These are phyloP conservation scores for Creontiades dilutus DNA, from an alignment of 2,888 invertebrate genomes.

Conservation along the genomic window DNA sequence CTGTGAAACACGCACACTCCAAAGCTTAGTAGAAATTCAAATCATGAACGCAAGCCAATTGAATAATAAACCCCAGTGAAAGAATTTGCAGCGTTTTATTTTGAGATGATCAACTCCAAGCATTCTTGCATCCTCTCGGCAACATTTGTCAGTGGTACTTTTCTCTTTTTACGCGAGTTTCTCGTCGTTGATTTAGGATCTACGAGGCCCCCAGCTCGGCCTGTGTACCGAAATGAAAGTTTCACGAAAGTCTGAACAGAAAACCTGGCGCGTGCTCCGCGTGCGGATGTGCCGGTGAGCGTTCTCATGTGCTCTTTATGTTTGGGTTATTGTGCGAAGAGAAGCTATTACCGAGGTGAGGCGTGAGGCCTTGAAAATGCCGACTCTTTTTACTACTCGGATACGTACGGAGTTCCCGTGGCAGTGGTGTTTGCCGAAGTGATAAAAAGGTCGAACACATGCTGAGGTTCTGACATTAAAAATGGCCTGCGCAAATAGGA, in stretches of 20 bases:
- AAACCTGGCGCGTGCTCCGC: conserved; percentile 44
- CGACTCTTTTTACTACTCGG: neutral
- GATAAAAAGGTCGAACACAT: neutral
- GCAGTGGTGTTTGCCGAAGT: neutral
- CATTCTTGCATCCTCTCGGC: neutral
- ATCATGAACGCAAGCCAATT: too few species aligned
- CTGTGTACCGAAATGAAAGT: conserved; percentile 35
- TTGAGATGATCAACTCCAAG: too few species aligned
- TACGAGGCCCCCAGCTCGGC: too few species aligned
- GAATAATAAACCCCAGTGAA: too few species aligned
- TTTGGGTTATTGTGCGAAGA: conserved; percentile 46
- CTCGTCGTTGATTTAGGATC: neutral
- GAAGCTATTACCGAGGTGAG: neutral
- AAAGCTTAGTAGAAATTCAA: too few species aligned
- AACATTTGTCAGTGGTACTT: neutral
- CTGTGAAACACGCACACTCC: too few species aligned
- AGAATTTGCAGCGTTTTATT: too few species aligned
- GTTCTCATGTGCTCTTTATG: conserved; percentile 13
- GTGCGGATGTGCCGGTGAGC: conserved; percentile 40
- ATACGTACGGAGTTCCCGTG: neutral
- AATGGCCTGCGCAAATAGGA: too few species aligned
- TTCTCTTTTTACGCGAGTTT: neutral
- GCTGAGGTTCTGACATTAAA: too few species aligned
- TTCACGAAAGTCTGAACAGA: conserved; percentile 52
- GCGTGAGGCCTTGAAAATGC: conserved; percentile 47